Conservation (phyloP, 2,113 vertebrate species). For the Rattus norvegicus region DNA sequence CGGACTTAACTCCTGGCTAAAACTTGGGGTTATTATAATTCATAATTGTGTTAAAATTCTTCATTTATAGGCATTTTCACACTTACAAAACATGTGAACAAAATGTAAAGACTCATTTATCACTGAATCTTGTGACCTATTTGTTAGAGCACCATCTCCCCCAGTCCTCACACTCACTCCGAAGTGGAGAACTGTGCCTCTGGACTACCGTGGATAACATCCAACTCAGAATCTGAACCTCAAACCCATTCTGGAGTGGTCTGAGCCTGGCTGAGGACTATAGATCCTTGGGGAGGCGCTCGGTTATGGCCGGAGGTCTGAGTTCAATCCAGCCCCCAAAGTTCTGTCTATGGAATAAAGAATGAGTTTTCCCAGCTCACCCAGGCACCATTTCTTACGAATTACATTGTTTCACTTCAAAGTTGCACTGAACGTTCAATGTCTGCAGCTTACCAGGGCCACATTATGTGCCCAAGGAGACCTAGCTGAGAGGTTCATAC, state of each 20-base stretch:
- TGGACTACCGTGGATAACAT: background rate
- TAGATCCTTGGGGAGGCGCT: background rate
- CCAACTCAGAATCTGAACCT: background rate
- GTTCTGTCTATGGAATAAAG: background rate
- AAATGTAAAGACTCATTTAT: constrained; percentile 43
- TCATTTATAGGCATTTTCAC: background rate
- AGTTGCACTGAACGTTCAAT: background rate
- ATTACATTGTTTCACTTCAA: background rate
- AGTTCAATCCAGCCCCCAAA: background rate
- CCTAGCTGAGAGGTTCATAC: background rate
- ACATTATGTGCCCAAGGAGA: background rate
- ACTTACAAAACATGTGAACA: constrained; percentile 12
- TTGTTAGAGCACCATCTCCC: background rate
- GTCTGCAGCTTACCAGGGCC: background rate
- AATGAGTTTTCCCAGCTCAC: background rate
- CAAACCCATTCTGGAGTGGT: background rate
- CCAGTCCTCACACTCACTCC: background rate
- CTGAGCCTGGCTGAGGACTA: background rate
- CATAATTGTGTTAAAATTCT: constrained; percentile 18
- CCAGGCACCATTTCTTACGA: background rate
- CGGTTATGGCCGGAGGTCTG: background rate
- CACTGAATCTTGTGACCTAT: background rate
- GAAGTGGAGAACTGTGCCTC: background rate
- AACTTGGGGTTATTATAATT: constrained; percentile 40
- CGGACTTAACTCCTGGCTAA: constrained; percentile 37